A percentile compares a stretch with the other conserved stretches of the same genome.
Conservation (phyloP, 1,140 invertebrate species). For the Bombus pascuorum region DNA sequence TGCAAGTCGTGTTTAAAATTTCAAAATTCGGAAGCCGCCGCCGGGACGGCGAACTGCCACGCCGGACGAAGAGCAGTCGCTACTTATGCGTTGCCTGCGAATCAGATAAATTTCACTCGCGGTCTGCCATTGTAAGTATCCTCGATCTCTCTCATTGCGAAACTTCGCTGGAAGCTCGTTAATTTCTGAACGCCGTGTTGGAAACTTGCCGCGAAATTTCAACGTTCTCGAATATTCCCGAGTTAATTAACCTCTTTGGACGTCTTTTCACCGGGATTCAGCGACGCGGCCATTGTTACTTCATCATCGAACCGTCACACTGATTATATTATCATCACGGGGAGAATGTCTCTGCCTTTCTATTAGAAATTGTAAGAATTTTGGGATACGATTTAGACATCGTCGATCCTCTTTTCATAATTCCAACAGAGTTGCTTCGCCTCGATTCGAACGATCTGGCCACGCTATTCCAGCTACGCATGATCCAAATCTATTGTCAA, state of each 20-base stretch:
- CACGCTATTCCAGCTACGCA: too few species aligned
- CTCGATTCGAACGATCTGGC: too few species aligned
- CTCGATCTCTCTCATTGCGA: neutral
- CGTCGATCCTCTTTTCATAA: too few species aligned
- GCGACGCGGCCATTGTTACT: neutral
- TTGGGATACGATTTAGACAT: too few species aligned
- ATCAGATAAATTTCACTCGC: slow-evolving; percentile 13
- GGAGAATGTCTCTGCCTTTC: too few species aligned
- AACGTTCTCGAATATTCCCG: slow-evolving; percentile 26
- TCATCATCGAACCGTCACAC: too few species aligned
- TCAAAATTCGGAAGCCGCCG: slow-evolving; percentile 1
- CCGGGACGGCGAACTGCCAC: neutral
- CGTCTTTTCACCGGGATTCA: neutral
- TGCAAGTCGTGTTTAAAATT: slow-evolving; percentile 15
- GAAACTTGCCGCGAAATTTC: slow-evolving; percentile 21
- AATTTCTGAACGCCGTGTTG: slow-evolving; percentile 4
- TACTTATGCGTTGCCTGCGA: neutral
- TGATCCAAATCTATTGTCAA: too few species aligned
- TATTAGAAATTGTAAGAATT: too few species aligned
- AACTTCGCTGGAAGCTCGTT: neutral
- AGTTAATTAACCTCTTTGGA: slow-evolving; percentile 23
- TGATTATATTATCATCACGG: too few species aligned
- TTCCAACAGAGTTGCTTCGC: too few species aligned
- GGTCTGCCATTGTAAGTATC: slow-evolving; percentile 1
- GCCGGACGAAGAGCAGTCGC: neutral